Base-by-base conservation (phyloP, 2,888 invertebrate species). In the Ferdinandea cuprea region DNA sequence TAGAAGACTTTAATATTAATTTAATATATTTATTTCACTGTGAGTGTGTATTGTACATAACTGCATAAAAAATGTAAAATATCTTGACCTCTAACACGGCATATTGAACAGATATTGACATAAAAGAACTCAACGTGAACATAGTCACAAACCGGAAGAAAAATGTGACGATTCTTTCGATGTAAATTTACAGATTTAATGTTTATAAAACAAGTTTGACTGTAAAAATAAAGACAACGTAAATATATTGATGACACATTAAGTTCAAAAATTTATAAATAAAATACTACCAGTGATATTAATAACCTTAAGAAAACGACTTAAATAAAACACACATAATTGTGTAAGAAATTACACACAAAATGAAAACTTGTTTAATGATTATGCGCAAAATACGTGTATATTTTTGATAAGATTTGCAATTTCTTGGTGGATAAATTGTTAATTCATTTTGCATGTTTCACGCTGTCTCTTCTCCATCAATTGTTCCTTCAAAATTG, bases 141-240 rank as follows among this genome's bases (percentile, higher is more conserved):
- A n/a, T n/a, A n/a, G n/a, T n/a, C n/a, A 15, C 30, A 35, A 6
- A 52, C 50, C 71, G 61, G 72, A 61, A 72, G 61, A 52, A n/a
- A 15, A 46, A 15, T 37, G 15, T 13, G 13, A 46, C 21, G 1
- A 32, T 30, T 71, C 32, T 25, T 25, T 40, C 8, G 9, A 48
- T n/a, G 30, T 44, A 25, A 59, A 61, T 35, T 32, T 8, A n/a
- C 37, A 37, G 56, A 13, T 48, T 50, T 6, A 37, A 48, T 8
- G 9, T 28, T 40, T 35, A 5, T 11, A 6, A 42, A 71, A 59
- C 40, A 17, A 19, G 48, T 59, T 59, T 40, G 21, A 28, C 7
- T 1, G 46, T 21, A 8, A n/a, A 30, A 59, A 30, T 11, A 46
- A 46, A 19, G 32, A 30, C 19, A n/a, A 44, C n/a, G n/a, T n/a